Percentiles rank a stretch among this genome's conserved stretches.
phyloP scores from a whole-genome alignment of 2,888 invertebrate genomes.

The Pimpla rufipes region DNA sequence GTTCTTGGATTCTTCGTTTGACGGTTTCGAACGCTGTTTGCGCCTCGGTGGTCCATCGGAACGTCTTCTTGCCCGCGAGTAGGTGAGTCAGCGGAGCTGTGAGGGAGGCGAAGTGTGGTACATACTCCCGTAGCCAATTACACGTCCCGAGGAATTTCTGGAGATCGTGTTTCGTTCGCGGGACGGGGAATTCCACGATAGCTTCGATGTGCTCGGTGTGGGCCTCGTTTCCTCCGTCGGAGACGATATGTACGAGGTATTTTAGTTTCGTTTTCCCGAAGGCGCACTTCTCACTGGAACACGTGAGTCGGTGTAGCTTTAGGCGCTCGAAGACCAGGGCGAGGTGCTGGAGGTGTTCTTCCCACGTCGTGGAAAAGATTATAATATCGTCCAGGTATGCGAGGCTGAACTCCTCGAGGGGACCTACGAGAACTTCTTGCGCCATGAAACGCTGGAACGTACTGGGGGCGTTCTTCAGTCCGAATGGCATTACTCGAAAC shows the following conservation, averaged over 20 bases:
- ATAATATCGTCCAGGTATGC: constrained; percentile 78
- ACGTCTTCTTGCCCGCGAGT: neutral
- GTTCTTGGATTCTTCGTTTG: neutral
- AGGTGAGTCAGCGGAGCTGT: neutral
- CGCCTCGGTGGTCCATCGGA: neutral
- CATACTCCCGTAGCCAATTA: constrained; percentile 38
- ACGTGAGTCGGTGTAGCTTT: constrained; percentile 55
- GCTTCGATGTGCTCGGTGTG: constrained; percentile 16
- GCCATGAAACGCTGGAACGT: constrained; percentile 77
- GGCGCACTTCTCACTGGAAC: constrained; percentile 62
- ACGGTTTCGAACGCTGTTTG: neutral
- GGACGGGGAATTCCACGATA: neutral
- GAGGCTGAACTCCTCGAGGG: constrained; percentile 64
- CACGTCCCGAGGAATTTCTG: constrained; percentile 31
- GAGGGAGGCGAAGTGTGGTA: constrained; percentile 22
- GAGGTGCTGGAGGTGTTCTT: constrained; percentile 70
- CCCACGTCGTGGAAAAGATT: constrained; percentile 65
- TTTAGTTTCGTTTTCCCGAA: constrained; percentile 51
- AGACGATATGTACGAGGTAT: constrained; percentile 61
- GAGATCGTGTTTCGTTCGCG: neutral
- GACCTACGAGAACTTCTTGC: constrained; percentile 70
- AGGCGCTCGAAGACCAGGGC: constrained; percentile 68
- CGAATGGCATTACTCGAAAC: constrained; percentile 77
- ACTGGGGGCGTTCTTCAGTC: constrained; percentile 73
- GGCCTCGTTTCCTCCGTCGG: constrained; percentile 37